phyloP scores from a whole-genome alignment of 2,113 vertebrate genomes.

The Callospermophilus lateralis region DNA sequence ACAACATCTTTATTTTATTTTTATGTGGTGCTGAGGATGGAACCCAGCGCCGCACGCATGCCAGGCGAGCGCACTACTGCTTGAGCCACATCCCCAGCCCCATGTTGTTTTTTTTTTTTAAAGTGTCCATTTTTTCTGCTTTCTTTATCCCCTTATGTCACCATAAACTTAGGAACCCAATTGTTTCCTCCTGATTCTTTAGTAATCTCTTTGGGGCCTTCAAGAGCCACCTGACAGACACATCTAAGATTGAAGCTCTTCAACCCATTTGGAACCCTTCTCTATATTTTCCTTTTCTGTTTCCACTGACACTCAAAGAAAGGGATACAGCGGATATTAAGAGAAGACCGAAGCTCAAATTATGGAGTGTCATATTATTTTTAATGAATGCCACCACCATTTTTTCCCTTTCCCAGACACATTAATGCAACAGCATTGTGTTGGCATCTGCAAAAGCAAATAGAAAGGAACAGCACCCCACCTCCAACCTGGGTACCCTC shows the following conservation, averaged over 20 bases:
- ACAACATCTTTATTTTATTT: too few relatives aligned
- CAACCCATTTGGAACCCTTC: not conserved
- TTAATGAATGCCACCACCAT: slow-evolving; percentile 68
- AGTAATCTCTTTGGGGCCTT: not conserved
- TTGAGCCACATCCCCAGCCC: too few relatives aligned
- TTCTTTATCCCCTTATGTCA: not conserved
- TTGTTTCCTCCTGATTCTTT: not conserved
- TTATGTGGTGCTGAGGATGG: too few relatives aligned
- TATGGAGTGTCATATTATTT: slow-evolving; percentile 42
- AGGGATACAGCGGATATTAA: not conserved
- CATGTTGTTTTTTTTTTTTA: too few relatives aligned
- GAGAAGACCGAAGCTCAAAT: not conserved
- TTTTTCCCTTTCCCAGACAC: slow-evolving; percentile 50
- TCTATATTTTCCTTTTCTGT: not conserved
- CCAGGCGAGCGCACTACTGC: too few relatives aligned
- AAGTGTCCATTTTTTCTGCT: not conserved
- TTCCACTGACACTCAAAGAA: not conserved
- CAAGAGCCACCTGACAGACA: not conserved
- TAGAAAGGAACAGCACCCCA: slow-evolving; percentile 58
- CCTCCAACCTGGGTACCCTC: slow-evolving; percentile 13
- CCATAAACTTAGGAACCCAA: not conserved
- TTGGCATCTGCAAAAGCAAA: slow-evolving; percentile 63
- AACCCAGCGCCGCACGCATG: too few relatives aligned
- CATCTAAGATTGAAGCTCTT: not conserved
- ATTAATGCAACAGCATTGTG: slow-evolving; percentile 49